Percentiles rank a stretch among this genome's conserved stretches.
Conservation (phyloP, 2,797 vertebrate genomes). For the Danio aesculapii region DNA sequence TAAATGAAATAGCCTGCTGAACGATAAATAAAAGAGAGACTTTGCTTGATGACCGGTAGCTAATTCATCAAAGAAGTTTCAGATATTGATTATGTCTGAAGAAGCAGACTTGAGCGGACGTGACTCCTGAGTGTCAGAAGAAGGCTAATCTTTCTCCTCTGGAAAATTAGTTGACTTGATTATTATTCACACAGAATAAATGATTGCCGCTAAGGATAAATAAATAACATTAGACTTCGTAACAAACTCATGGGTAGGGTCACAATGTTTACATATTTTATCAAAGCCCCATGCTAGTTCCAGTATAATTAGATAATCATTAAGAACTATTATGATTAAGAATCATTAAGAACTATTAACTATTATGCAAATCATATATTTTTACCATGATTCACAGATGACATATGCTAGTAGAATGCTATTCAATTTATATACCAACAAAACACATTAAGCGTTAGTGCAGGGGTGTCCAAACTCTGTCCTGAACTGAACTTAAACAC, state of each 20-base stretch:
- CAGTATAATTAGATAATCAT: constrained; percentile 37
- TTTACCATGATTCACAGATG: no score
- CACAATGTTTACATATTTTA: constrained; percentile 27
- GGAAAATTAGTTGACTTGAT: constrained; percentile 59
- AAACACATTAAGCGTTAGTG: no score
- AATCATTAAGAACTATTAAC: background rate
- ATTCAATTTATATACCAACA: no score
- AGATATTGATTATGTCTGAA: constrained; percentile 55
- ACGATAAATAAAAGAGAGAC: background rate
- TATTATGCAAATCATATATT: no score
- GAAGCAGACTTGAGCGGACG: constrained; percentile 42
- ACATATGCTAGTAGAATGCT: no score
- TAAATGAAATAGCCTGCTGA: background rate
- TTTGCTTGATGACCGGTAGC: background rate
- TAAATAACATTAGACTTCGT: constrained; percentile 50
- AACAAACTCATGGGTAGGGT: constrained; percentile 28
- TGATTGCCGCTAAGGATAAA: constrained; percentile 50
- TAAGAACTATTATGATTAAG: background rate
- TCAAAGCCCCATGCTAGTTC: constrained; percentile 34
- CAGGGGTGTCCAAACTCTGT: no score
- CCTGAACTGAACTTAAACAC: no score
- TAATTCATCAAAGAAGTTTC: constrained; percentile 16
- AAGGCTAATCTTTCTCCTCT: constrained; percentile 45
- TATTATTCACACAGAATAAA: constrained; percentile 64
- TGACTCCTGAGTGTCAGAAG: constrained; percentile 41